Conservation (phyloP, 2,888 invertebrate genomes). For the Caenorhabditis plicata region DNA sequence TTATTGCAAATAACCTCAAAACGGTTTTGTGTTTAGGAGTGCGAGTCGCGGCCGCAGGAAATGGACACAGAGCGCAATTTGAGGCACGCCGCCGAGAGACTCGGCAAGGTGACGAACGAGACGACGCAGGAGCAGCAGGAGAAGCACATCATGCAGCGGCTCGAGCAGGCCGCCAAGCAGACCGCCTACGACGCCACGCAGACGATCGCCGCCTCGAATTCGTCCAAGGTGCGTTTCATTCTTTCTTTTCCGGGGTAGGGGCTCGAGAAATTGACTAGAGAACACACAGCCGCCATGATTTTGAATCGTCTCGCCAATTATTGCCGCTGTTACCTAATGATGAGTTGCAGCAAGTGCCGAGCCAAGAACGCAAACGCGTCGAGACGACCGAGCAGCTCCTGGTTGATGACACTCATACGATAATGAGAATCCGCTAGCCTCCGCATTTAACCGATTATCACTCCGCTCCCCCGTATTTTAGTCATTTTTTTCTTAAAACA, state of each 20-base stretch:
- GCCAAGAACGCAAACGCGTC: slow-evolving; percentile 37
- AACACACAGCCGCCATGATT: background rate
- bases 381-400: slow-evolving; percentile 54
- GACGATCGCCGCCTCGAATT: slow-evolving; percentile 84
- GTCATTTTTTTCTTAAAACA: too few relatives aligned
- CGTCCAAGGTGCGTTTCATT: slow-evolving; percentile 71
- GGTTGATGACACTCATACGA: slow-evolving; percentile 52
- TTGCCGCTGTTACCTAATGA: background rate
- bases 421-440: slow-evolving; percentile 41
- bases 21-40: too few relatives aligned
- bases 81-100: slow-evolving; percentile 84
- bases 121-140: slow-evolving; percentile 74
- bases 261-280: too few relatives aligned
- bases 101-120: slow-evolving; percentile 82
- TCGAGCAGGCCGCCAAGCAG: slow-evolving; percentile 62
- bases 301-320: background rate
- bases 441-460: too few relatives aligned
- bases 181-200: slow-evolving; percentile 79
- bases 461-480: too few relatives aligned
- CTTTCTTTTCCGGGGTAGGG: too few relatives aligned
- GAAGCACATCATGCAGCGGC: slow-evolving; percentile 46
- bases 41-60: slow-evolving; percentile 49
- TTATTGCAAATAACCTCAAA: too few relatives aligned
- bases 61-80: slow-evolving; percentile 71
- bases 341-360: background rate